Evolutionary conservation across 2,888 invertebrate species (phyloP).

Genomic region (Anarsia innoxiella): DNA sequence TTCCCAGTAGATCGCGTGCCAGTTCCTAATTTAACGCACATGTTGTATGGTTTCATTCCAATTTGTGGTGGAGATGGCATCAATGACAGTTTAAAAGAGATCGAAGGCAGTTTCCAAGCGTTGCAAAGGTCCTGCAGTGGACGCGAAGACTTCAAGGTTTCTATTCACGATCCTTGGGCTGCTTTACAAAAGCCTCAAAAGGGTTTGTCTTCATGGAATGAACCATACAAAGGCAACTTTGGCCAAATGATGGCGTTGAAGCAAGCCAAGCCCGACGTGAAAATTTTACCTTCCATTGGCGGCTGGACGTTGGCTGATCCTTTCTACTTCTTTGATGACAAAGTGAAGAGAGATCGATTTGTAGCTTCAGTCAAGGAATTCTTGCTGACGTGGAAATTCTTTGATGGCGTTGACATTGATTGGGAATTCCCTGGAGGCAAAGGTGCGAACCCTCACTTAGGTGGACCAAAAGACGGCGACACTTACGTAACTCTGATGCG

Average conservation of each 20-base stretch:
- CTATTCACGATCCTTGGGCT: conserved; percentile 69
- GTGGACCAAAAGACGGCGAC: conserved; percentile 59
- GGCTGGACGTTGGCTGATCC: conserved; percentile 70
- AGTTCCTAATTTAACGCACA: conserved; percentile 61
- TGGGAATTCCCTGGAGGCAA: conserved; percentile 73
- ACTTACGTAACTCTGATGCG: conserved; percentile 58
- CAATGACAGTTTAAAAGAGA: conserved; percentile 69
- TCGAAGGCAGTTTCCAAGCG: conserved; percentile 68
- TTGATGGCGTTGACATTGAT: conserved; percentile 67
- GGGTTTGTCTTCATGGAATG: conserved; percentile 64
- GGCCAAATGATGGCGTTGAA: conserved; percentile 68
- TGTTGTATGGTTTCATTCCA: conserved; percentile 65
- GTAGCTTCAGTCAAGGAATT: conserved; percentile 65
- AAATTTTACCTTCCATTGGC: conserved; percentile 62
- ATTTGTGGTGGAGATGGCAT: conserved; percentile 70
- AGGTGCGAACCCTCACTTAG: conserved; percentile 63
- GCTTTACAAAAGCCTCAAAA: conserved; percentile 68
- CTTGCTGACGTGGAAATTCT: conserved; percentile 68
- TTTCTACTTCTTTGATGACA: conserved; percentile 63
- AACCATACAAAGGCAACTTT: conserved; percentile 69
- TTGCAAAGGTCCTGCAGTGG: conserved; percentile 65
- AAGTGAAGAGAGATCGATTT: conserved; percentile 54
- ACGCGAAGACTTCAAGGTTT: conserved; percentile 65
- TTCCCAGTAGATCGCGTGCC: conserved; percentile 63
- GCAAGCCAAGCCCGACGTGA: conserved; percentile 60